Evolutionary conservation across 2,113 vertebrate genomes (phyloP).

Genomic region (Coracopsis vasa): DNA sequence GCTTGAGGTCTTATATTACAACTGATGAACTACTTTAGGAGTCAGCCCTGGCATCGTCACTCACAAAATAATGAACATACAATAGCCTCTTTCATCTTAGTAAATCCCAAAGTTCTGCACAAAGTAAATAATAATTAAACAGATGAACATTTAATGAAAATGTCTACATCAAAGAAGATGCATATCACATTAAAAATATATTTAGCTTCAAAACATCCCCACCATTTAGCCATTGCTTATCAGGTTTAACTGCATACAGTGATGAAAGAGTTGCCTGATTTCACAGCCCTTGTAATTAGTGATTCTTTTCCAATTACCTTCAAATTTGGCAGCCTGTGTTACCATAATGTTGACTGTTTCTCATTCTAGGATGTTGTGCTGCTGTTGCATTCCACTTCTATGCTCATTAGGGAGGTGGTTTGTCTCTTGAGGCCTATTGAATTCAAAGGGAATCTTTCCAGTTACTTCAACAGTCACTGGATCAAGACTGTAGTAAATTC

Average conservation of each 20-base stretch:
- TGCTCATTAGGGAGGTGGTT: not conserved
- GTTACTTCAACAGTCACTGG: not conserved
- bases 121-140: slow-evolving; percentile 41
- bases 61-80: slow-evolving; percentile 33
- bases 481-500: not conserved
- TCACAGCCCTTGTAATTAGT: slow-evolving; percentile 23
- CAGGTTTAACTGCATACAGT: not conserved
- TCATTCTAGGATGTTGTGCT: not conserved
- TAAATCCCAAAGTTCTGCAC: slow-evolving; percentile 6
- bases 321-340: not conserved
- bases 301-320: slow-evolving; percentile 28
- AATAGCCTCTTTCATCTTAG: slow-evolving; percentile 38
- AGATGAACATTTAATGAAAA: slow-evolving; percentile 25
- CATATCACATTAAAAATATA: slow-evolving; percentile 29
- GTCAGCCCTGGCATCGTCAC: not conserved
- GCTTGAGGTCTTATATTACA: not conserved
- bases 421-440: not conserved
- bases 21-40: slow-evolving; percentile 21
- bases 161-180: slow-evolving; percentile 34
- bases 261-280: slow-evolving; percentile 36
- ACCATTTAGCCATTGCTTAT: not conserved
- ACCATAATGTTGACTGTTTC: not conserved
- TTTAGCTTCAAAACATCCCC: slow-evolving; percentile 1
- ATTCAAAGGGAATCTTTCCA: not conserved
- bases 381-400: not conserved